Evolutionary conservation across 2,888 invertebrate species (phyloP).

Genomic region (Invenusta paracnida): DNA sequence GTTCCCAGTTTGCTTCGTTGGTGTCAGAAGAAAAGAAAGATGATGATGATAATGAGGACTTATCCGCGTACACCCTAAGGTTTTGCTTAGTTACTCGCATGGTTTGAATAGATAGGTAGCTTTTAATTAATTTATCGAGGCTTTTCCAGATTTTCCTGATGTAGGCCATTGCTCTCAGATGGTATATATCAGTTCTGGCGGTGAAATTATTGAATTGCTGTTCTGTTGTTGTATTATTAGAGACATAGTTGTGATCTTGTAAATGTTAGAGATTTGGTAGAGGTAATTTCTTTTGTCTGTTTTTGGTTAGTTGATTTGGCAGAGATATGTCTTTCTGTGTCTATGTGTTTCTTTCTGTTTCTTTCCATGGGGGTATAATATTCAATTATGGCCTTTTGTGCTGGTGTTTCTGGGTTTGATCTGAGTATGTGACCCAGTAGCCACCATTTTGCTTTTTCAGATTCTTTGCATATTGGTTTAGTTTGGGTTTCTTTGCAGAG

Average conservation of each 20-base stretch:
- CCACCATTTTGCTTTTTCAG: background rate
- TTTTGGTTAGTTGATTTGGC: background rate
- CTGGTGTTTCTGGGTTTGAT: background rate
- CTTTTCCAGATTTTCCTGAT: background rate
- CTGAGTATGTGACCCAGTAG: background rate
- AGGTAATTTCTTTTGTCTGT: background rate
- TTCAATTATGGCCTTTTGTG: background rate
- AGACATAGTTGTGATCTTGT: conserved; percentile 14
- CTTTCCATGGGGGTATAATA: background rate
- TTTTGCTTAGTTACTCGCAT: background rate
- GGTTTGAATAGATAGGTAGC: background rate
- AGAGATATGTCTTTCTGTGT: background rate
- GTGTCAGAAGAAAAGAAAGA: too few species aligned
- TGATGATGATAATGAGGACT: too few species aligned
- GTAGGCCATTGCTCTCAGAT: background rate
- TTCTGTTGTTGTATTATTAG: conserved; percentile 13
- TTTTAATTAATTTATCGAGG: background rate
- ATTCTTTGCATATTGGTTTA: background rate
- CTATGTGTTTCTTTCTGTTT: background rate
- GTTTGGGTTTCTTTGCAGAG: background rate
- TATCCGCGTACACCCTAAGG: background rate
- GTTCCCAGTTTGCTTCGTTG: too few species aligned
- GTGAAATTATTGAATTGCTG: background rate
- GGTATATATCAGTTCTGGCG: background rate
- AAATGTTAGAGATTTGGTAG: conserved; percentile 4